Base-by-base conservation (phyloP, 2,888 invertebrate genomes). In the Lasius platythorax region DNA sequence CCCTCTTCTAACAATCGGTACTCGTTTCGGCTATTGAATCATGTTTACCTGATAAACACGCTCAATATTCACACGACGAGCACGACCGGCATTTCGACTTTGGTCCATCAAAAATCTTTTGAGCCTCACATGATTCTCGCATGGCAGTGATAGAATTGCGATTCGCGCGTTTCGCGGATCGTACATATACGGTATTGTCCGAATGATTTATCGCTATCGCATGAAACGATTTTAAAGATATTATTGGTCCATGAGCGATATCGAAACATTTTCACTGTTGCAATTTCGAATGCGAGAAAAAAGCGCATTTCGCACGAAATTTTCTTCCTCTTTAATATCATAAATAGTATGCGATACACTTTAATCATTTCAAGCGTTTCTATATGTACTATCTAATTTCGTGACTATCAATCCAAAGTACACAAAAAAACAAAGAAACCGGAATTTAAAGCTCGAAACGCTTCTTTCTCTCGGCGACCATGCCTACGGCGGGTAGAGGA, bases 381-480 rank as follows among this genome's bases (percentile, higher is more conserved):
- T 37, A 28, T 30, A 46, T 23, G 46, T 50, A 28, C 8, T 61
- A 61, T 61, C 4, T 50, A 40, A 46, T 61, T 50, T n/a, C 8
- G 50, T 50, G n/a, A n/a, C 50, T 33, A 28, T 56, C n/a, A 37
- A 72, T 61, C 6, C 6, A n/a, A 37, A 37, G 23, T 3, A 33
- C 12, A 70, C n/a, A 23, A 58, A 61, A 61, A n/a, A 53, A 50
- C 18, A 5, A 79, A 37, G 33, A 6, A 11, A 28, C 3, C 8
- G 37, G 58, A 64, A 50, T 66, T 91, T 94, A 96, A 89, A 96
- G 95, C 95, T 97, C 97, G 95, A 97, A 97, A 94, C 96, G 96
- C 95, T 97, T 97, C 95, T 96, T 96, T 94, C 97, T 96, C 95
- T 97, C 97, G 93, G 97, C 97, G 95, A 97, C 97, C 96, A 97